phyloP scores from a whole-genome alignment of 1,140 invertebrate species.

The Idris sp. region DNA sequence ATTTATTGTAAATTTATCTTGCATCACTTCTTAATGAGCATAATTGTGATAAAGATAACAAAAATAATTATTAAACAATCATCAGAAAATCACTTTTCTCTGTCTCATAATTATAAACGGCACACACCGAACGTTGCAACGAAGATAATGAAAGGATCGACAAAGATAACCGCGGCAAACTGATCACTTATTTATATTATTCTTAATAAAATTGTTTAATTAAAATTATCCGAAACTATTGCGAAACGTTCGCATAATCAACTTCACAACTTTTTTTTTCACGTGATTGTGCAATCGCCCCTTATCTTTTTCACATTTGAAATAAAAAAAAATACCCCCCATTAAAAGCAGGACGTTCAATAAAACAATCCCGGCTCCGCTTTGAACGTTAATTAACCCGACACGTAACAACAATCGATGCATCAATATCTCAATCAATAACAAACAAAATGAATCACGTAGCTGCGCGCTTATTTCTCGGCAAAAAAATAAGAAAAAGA shows the following conservation, averaged over 20 bases:
- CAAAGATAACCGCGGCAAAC: constrained; percentile 1
- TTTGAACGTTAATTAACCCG: constrained; percentile 49
- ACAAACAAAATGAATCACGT: constrained; percentile 54
- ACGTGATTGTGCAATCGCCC: constrained; percentile 16
- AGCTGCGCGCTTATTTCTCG: constrained; percentile 26
- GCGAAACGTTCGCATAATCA: constrained; percentile 19
- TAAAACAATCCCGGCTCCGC: constrained; percentile 41
- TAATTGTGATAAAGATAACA: constrained; percentile 21
- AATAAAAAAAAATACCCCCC: constrained; percentile 20
- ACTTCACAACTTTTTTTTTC: constrained; percentile 35
- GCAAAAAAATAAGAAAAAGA: too few species aligned
- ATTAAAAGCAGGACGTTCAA: constrained; percentile 31
- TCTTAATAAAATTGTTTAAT: constrained; percentile 49
- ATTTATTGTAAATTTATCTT: too few species aligned
- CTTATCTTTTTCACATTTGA: constrained; percentile 41
- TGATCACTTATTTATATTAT: constrained; percentile 27
- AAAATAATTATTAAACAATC: constrained; percentile 22
- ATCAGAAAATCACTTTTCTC: constrained; percentile 23
- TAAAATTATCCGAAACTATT: constrained; percentile 37
- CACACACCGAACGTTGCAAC: background rate
- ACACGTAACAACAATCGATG: constrained; percentile 56
- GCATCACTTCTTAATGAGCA: too few species aligned
- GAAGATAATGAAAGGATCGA: constrained; percentile 21
- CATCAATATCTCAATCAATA: constrained; percentile 60
- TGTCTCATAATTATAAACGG: constrained; percentile 6